Evolutionary conservation across 2,113 vertebrate genomes (phyloP), one percentile per base, ranked within the genome.

Genomic region (Nibea coibor): DNA sequence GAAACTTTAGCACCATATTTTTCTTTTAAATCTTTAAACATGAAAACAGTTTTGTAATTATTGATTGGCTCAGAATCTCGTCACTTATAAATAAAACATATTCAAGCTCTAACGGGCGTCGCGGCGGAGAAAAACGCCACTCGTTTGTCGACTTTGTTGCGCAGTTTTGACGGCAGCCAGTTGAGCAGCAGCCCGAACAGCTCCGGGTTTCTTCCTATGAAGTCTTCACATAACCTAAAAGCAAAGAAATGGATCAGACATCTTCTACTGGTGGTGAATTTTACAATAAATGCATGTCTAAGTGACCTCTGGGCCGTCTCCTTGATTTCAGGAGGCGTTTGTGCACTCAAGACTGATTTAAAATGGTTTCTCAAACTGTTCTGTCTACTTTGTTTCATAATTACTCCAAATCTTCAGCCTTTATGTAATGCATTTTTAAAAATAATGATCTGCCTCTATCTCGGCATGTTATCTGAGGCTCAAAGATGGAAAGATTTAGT

Each of bases 211-310:
- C 91, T 95, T 50, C 96, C 97, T 50, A 99, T 96, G 82, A 94
- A 95, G 89, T 99, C 96, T 6, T 97, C 96, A 80, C 96, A 97
- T 80, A 96, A 91, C 88, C 98, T 99, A 68, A 3, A 31, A 78
- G 7, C 1, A 56, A n/a, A 58, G 9, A 24, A 42, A 5, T 2
- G 24, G 24, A 26, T 35, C 39, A 0, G 6, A 67, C 65, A 4
- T 64, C 0, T 12, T 53, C 10, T n/a, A 9, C 17, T n/a, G 47
- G 10, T 12, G 20, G 0, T 31, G 66, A 5, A 6, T 66, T 66
- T 8, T 20, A 67, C 66, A 0, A 4, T 53, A 4, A 43, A 56
- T 58, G 53, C 39, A 57, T 12, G 39, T 45, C 26, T 45, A 43
- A 4, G 15, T 6, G 47, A 50, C 47, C 16, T 19, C 19, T 50